Conservation (phyloP, 2,888 invertebrate species). For the Meteorus colon region DNA sequence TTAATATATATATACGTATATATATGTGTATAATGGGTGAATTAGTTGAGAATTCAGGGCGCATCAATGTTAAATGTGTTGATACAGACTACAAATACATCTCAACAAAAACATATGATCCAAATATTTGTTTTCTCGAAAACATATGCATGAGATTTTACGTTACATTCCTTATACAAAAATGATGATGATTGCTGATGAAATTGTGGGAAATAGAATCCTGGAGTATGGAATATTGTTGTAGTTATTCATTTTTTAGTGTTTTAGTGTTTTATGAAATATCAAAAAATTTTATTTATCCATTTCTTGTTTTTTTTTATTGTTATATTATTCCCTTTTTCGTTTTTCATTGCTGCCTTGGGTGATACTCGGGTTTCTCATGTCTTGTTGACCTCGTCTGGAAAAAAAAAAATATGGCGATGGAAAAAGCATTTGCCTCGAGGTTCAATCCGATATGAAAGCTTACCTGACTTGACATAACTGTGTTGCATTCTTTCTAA, state of each 20-base stretch:
- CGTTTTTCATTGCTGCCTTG: background rate
- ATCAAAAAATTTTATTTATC: background rate
- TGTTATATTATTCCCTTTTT: conserved; percentile 19
- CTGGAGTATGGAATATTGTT: background rate
- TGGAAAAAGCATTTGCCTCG: conserved; percentile 18
- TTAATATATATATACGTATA: background rate
- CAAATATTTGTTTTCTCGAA: background rate
- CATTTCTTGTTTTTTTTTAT: conserved; percentile 1
- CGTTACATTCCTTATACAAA: background rate
- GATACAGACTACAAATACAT: background rate
- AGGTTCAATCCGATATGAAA: conserved; percentile 30
- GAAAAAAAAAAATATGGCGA: conserved; percentile 1
- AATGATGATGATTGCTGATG: background rate
- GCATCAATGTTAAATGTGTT: conserved; percentile 16
- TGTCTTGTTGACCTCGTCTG: conserved; percentile 18
- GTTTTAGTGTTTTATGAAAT: background rate
- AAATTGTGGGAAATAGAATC: background rate
- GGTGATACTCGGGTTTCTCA: conserved; percentile 21
- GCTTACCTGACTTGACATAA: background rate
- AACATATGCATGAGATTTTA: background rate
- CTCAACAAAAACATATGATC: background rate
- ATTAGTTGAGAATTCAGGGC: conserved; percentile 15
- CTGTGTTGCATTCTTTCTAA: conserved; percentile 3
- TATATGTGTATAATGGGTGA: conserved; percentile 23
- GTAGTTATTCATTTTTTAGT: background rate